Percentiles rank a stretch among this genome's conserved stretches.
These are phyloP conservation scores for Tetrapedia diversipes DNA, from an alignment of 2,888 invertebrate species.

Conservation along the genomic window DNA sequence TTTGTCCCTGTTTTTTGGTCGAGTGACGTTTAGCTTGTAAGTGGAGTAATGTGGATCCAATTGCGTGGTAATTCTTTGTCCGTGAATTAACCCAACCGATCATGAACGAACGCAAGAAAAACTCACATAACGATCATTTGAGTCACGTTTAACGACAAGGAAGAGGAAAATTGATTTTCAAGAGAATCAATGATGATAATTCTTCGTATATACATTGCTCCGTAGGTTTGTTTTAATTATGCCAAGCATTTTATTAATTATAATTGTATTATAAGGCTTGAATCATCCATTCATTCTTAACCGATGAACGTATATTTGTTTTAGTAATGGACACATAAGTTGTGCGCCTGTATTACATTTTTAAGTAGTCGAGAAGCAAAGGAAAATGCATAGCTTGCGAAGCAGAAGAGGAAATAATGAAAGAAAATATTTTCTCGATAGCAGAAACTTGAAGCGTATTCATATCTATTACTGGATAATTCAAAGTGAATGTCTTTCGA, in stretches of 20 bases:
- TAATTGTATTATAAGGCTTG: too few relatives aligned
- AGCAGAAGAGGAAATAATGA: not conserved
- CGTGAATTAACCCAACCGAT: conserved; percentile 15
- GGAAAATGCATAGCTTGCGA: not conserved
- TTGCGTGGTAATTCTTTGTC: conserved; percentile 36
- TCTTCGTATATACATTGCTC: not conserved
- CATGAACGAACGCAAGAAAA: conserved; percentile 17
- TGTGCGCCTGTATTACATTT: not conserved
- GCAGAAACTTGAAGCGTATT: not conserved
- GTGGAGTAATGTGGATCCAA: not conserved
- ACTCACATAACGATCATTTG: conserved; percentile 17
- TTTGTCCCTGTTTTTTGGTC: not conserved
- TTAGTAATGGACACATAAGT: not conserved
- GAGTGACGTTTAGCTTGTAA: not conserved
- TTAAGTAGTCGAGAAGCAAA: not conserved
- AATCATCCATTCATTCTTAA: too few relatives aligned
- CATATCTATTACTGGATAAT: not conserved
- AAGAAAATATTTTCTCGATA: not conserved
- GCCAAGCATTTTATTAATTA: too few relatives aligned
- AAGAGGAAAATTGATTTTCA: conserved; percentile 15
- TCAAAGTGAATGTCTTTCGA: conserved; percentile 16
- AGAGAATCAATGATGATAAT: conserved; percentile 5
- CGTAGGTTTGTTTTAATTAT: not conserved
- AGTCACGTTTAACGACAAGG: conserved; percentile 6
- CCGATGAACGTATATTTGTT: not conserved